Percentiles rank a stretch among this genome's conserved stretches.
These are phyloP conservation scores for Oppia nitens DNA, from an alignment of 1,140 invertebrate species.

Conservation along the genomic window DNA sequence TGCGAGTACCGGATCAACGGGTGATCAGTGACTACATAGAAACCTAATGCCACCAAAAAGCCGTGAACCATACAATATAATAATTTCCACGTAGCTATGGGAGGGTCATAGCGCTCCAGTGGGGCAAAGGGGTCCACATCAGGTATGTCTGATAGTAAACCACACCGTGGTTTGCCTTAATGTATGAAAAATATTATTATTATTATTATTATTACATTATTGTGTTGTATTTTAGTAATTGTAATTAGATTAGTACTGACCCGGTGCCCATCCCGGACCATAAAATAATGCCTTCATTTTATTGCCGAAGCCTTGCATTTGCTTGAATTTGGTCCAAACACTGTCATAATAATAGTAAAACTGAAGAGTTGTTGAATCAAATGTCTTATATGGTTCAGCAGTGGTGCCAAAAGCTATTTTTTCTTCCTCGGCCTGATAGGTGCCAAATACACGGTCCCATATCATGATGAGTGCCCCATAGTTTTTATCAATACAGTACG, in stretches of 20 bases:
- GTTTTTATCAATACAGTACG: conserved; percentile 46
- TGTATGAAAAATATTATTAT: no score
- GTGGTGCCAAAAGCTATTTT: conserved; percentile 66
- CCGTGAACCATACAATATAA: conserved; percentile 18
- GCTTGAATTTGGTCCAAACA: conserved; percentile 24
- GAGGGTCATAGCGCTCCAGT: conserved; percentile 21
- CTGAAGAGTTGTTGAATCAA: conserved; percentile 47
- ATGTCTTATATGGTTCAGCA: conserved; percentile 55
- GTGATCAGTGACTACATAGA: conserved; percentile 18
- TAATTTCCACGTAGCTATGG: conserved; percentile 9
- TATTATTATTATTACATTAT: no score
- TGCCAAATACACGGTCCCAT: conserved; percentile 38
- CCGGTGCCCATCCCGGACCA: conserved; percentile 20
- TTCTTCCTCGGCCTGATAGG: conserved; percentile 40
- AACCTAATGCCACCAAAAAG: conserved; percentile 12
- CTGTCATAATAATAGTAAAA: conserved; percentile 22
- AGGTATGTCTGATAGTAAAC: conserved; percentile 15
- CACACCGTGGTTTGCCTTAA: conserved; percentile 25
- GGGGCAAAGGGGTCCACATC: conserved; percentile 16
- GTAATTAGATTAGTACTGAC: not conserved
- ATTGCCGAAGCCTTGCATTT: conserved; percentile 1
- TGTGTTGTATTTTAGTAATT: no score
- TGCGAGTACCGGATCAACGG: conserved; percentile 8
- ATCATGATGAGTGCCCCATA: conserved; percentile 43
- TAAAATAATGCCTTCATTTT: conserved; percentile 19